Evolutionary conservation across 2,797 vertebrate species (phyloP).

Genomic region (Anisognathus igniventris): DNA sequence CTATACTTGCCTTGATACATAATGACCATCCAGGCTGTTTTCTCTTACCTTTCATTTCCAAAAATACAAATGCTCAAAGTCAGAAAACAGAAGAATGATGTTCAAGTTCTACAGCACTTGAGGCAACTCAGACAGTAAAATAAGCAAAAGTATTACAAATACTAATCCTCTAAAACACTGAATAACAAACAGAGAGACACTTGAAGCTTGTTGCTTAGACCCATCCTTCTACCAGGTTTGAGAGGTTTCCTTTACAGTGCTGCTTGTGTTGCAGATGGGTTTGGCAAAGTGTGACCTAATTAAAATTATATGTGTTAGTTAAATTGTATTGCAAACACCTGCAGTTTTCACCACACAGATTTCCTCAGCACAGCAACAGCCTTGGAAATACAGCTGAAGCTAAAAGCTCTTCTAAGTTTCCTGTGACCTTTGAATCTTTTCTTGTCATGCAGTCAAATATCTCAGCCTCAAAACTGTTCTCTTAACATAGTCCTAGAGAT

Average conservation of each 20-base stretch:
- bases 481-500: neutral
- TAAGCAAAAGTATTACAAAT: neutral
- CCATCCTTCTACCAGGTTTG: neutral
- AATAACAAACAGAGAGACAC: rapidly evolving
- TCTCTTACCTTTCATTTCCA: neutral
- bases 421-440: neutral
- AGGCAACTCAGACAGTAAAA: neutral
- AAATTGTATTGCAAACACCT: neutral
- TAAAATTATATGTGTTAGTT: neutral
- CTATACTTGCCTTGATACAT: neutral
- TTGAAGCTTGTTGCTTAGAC: rapidly evolving
- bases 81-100: neutral
- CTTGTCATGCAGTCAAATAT: neutral
- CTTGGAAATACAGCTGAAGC: neutral
- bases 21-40: neutral
- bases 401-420: neutral
- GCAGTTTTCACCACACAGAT: neutral
- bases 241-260: neutral
- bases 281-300: neutral
- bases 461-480: neutral
- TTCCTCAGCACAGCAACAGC: neutral
- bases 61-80: neutral
- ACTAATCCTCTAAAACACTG: neutral
- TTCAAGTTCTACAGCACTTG: neutral
- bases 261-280: neutral